Percentiles rank a stretch among this genome's conserved stretches.
These are phyloP conservation scores for Goniozus legneri DNA, from an alignment of 1,140 invertebrate genomes.

Conservation along the genomic window DNA sequence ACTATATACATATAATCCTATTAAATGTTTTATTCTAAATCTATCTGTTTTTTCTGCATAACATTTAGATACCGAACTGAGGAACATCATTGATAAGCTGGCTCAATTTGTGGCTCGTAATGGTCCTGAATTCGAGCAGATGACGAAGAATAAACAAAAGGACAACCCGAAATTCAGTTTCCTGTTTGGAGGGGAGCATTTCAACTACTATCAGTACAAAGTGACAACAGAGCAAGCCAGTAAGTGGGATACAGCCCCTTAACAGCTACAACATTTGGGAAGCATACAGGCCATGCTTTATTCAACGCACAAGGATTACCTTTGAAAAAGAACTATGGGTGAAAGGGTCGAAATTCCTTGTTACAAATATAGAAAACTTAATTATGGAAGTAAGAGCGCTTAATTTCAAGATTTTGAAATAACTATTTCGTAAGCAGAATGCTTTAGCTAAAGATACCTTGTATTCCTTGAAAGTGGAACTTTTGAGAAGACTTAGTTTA, in stretches of 20 bases:
- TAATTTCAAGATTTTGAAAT: slow-evolving; percentile 35
- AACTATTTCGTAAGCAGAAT: slow-evolving; percentile 32
- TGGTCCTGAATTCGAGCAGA: slow-evolving; percentile 97
- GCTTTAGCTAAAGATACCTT: slow-evolving; percentile 27
- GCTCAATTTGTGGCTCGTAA: slow-evolving; percentile 98
- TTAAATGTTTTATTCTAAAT: not conserved
- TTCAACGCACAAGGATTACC: slow-evolving; percentile 29
- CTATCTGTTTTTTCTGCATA: slow-evolving; percentile 19
- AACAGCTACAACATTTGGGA: slow-evolving; percentile 39
- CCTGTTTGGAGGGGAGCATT: slow-evolving; percentile 92
- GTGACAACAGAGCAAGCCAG: slow-evolving; percentile 86
- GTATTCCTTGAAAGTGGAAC: slow-evolving; percentile 26
- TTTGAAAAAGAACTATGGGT: slow-evolving; percentile 27
- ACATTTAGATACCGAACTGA: slow-evolving; percentile 78
- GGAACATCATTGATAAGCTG: slow-evolving; percentile 97
- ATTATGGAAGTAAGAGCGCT: slow-evolving; percentile 27
- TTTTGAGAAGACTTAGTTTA: slow-evolving; percentile 34
- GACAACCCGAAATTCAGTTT: slow-evolving; percentile 97
- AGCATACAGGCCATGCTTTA: slow-evolving; percentile 29
- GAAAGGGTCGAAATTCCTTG: slow-evolving; percentile 30
- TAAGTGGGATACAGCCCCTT: slow-evolving; percentile 58
- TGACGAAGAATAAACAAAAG: slow-evolving; percentile 97
- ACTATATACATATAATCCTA: not conserved
- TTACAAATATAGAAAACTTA: slow-evolving; percentile 25
- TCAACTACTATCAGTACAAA: slow-evolving; percentile 96